phyloP scores from a whole-genome alignment of 2,113 vertebrate genomes.

The Muntiacus muntjak region DNA sequence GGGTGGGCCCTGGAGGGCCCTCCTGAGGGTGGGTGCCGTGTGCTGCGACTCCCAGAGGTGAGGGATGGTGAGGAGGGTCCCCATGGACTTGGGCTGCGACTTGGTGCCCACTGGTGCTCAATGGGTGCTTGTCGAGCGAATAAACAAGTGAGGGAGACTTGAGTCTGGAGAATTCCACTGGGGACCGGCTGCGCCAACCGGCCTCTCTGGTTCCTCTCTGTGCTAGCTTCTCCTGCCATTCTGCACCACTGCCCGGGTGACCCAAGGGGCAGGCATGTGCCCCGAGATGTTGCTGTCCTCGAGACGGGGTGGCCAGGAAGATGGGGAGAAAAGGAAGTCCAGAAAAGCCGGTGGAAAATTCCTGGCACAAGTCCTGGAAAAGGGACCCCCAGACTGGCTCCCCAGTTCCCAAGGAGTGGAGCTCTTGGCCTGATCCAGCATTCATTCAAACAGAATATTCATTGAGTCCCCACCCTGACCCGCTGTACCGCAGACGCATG shows the following conservation, averaged over 20 bases:
- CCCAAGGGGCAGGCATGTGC: background rate
- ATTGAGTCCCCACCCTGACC: background rate
- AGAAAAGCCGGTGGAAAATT: background rate
- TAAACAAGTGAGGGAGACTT: background rate
- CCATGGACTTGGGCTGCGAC: no score
- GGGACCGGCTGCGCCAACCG: background rate
- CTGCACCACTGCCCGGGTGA: background rate
- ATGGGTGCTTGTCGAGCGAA: background rate
- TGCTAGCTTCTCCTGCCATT: background rate
- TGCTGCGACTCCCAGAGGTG: background rate
- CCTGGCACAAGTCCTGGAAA: background rate
- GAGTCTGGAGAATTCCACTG: background rate
- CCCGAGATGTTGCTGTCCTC: background rate
- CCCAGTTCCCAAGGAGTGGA: background rate
- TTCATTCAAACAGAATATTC: background rate
- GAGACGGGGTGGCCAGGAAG: background rate
- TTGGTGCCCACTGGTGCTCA: background rate
- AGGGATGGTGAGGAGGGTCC: background rate
- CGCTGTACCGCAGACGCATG: background rate
- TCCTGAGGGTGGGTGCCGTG: background rate
- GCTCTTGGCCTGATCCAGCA: background rate
- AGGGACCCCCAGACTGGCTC: background rate
- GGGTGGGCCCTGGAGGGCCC: background rate
- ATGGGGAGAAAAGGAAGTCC: background rate
- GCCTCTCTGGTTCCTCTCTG: background rate